phyloP scores from a whole-genome alignment of 2,888 invertebrate species.

The Reticulitermes lucifugus region DNA sequence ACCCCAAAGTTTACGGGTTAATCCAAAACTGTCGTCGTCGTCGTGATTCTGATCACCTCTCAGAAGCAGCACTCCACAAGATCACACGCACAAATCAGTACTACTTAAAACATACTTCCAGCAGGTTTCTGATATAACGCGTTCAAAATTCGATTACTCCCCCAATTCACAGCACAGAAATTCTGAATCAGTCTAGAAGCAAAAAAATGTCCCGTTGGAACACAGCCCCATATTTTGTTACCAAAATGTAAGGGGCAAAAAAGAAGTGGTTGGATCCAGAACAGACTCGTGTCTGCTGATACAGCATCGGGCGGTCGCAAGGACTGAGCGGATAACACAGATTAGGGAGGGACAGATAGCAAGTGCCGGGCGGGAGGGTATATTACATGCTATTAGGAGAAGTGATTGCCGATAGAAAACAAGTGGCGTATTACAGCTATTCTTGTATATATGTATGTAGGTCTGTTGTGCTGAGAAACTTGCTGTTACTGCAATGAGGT shows the following conservation, averaged over 20 bases:
- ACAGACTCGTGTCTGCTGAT: not conserved
- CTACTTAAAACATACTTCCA: not conserved
- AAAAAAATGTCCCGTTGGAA: too few relatives aligned
- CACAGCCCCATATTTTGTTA: too few relatives aligned
- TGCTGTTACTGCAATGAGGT: too few relatives aligned
- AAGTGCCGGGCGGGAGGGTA: not conserved
- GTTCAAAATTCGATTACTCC: not conserved
- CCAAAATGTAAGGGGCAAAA: not conserved
- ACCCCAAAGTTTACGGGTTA: not conserved
- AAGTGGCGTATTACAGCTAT: conserved; percentile 9
- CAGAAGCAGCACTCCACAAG: too few relatives aligned
- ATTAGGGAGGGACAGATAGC: conserved; percentile 22
- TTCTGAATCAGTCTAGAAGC: not conserved
- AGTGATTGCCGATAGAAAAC: not conserved
- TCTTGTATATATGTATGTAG: not conserved
- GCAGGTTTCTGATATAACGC: not conserved
- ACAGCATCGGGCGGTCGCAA: not conserved
- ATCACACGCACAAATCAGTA: not conserved
- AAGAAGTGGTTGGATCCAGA: not conserved
- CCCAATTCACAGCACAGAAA: not conserved
- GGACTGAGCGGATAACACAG: not conserved
- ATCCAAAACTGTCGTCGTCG: not conserved
- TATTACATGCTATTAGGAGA: not conserved
- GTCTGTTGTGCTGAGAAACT: not conserved
- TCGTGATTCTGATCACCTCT: not conserved